phyloP scores from a whole-genome alignment of 2,113 vertebrate genomes.

The Prunella fulvescens region DNA sequence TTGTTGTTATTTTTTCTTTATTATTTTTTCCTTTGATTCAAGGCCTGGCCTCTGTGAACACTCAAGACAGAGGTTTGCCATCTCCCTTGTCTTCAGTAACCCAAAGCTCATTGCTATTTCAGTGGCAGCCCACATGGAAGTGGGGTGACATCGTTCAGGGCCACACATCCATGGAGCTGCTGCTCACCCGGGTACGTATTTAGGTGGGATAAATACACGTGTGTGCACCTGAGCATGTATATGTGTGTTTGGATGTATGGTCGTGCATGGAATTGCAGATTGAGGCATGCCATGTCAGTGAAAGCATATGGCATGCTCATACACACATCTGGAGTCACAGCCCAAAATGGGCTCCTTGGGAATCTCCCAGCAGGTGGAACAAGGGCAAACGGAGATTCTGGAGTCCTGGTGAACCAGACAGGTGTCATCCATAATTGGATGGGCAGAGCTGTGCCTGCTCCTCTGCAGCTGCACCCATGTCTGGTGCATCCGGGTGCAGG shows the following conservation, averaged over 20 bases:
- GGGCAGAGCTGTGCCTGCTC: neutral
- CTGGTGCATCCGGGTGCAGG: neutral
- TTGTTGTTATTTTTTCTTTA: neutral
- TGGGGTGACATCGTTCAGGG: rapidly evolving
- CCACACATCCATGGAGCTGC: neutral
- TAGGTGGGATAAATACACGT: rapidly evolving
- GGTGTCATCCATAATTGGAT: neutral
- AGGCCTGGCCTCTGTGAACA: neutral
- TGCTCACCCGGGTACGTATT: rapidly evolving
- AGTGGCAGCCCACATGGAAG: neutral
- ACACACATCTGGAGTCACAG: neutral
- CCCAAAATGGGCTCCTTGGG: neutral
- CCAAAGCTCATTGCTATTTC: neutral
- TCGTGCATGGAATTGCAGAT: too few relatives aligned
- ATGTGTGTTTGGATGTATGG: neutral
- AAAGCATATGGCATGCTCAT: rapidly evolving
- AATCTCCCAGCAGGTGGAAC: neutral
- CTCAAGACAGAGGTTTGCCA: neutral
- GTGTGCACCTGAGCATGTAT: rapidly evolving
- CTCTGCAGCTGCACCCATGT: neutral
- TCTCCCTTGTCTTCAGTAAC: neutral
- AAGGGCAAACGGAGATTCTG: neutral
- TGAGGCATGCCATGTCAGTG: rapidly evolving
- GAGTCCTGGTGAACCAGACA: neutral
- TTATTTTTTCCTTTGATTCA: neutral